Base-by-base conservation (phyloP, 2,113 vertebrate genomes). In the Dunckerocampus dactyliophorus region DNA sequence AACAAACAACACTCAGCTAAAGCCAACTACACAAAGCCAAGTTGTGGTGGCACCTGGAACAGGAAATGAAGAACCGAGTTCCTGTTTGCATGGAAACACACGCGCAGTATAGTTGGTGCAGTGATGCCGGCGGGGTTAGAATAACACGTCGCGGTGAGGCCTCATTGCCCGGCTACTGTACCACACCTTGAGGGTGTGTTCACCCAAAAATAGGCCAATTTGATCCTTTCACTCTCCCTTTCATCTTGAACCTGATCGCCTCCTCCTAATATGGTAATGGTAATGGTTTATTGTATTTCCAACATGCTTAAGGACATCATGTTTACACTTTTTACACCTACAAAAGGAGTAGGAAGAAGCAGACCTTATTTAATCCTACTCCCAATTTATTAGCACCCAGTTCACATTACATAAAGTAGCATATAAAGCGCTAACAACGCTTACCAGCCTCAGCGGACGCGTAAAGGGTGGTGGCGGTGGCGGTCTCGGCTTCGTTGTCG, bases 61-160 rank as follows among this genome's bases (percentile, higher is more conserved):
- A 85, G 88, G 88, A 88, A 88, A 89, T 83, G 62, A 81, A 76
- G 75, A 76, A 77, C 81, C 79, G 72, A 75, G 79, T 81, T 86
- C 82, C 77, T 88, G 84, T 88, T 88, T 86, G 78, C 66, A 47
- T 82, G 74, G 60, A 79, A 82, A 82, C 62, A 75, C 50, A 58
- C 63, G 70, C 63, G 39, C 58, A 66, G 76, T 37, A 80, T 77
- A 79, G 77, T 76, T 64, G 19, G 14, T 5, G 52, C 62, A 78
- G 74, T 75, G 75, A 85, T 69, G 74, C 59, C 19, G 65, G 70
- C 62, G 9, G 62, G 67, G 75, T 80, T 85, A 74, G 59, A 84
- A 84, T 66, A 87, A 89, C 85, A 86, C 3, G 11, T 5, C 47
- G 11, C 62, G 7, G n/a, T 48, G 34, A 72, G 70, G 75, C 77